Conservation (phyloP, 2,888 invertebrate genomes). For the Embidobia sp. region DNA sequence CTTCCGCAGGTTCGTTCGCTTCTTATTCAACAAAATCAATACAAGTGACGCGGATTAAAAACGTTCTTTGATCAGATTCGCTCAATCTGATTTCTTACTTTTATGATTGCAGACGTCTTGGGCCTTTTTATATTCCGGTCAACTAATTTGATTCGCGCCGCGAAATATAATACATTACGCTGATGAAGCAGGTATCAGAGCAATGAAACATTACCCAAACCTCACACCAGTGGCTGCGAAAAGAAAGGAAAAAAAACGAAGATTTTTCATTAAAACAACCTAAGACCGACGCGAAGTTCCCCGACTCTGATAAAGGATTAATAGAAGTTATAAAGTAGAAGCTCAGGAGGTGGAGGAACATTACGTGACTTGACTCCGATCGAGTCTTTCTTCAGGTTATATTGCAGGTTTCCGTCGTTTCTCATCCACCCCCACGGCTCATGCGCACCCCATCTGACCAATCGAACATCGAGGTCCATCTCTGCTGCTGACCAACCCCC, state of each 20-base stretch:
- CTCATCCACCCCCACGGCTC: conserved; percentile 79
- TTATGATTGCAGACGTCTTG: conserved; percentile 9
- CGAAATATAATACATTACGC: conserved; percentile 41
- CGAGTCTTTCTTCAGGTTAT: conserved; percentile 81
- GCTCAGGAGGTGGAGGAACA: conserved; percentile 80
- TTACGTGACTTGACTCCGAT: conserved; percentile 82
- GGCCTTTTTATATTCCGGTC: neutral
- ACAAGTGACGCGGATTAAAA: conserved; percentile 47
- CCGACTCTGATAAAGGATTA: conserved; percentile 79
- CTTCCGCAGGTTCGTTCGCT: conserved; percentile 35
- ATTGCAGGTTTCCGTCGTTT: conserved; percentile 81
- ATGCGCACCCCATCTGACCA: conserved; percentile 81
- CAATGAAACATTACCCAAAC: conserved; percentile 60
- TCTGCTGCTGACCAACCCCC: conserved; percentile 79
- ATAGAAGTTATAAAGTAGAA: conserved; percentile 82
- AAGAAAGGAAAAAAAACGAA: conserved; percentile 58
- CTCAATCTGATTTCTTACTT: conserved; percentile 24
- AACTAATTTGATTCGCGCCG: conserved; percentile 30
- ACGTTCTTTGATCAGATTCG: conserved; percentile 48
- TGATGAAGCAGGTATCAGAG: conserved; percentile 66
- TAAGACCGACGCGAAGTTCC: conserved; percentile 69
- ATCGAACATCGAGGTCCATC: conserved; percentile 81
- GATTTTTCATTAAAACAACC: conserved; percentile 78
- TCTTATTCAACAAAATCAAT: conserved; percentile 58
- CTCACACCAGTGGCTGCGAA: conserved; percentile 54